Conservation (phyloP, 2,113 vertebrate genomes). For the Zosterops pallidus region DNA sequence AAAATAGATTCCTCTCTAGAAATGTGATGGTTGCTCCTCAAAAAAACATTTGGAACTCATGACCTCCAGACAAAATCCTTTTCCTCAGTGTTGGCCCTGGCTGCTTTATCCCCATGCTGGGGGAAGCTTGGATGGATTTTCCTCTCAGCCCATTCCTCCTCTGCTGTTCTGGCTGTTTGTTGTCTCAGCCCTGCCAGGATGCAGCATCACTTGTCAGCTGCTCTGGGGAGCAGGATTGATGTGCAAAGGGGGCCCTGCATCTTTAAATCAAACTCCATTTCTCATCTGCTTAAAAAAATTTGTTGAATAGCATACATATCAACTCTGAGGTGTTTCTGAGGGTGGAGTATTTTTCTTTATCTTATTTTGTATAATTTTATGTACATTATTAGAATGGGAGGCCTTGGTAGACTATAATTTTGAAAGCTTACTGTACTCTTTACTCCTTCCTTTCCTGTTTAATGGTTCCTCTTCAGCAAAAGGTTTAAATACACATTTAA, state of each 20-base stretch:
- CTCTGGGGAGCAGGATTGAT: background rate
- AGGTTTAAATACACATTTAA: background rate
- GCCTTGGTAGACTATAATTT: background rate
- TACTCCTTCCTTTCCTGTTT: background rate
- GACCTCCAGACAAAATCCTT: background rate
- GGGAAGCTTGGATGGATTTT: background rate
- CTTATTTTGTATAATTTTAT: background rate
- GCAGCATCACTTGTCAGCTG: background rate
- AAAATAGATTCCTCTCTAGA: background rate
- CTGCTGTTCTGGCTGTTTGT: background rate
- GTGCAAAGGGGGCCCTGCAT: background rate
- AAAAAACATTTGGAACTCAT: accelerated
- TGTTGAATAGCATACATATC: too few relatives aligned
- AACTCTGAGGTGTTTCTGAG: background rate
- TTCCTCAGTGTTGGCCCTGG: background rate
- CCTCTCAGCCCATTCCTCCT: too few relatives aligned
- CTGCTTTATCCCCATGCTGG: accelerated
- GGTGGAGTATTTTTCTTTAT: background rate
- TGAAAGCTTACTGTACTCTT: background rate
- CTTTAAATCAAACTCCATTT: background rate
- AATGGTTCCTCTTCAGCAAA: background rate
- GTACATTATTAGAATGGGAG: background rate
- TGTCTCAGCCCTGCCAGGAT: background rate
- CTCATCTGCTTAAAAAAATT: accelerated
- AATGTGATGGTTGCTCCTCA: background rate